phyloP scores from a whole-genome alignment of 2,113 vertebrate genomes.

The Psophia crepitans region DNA sequence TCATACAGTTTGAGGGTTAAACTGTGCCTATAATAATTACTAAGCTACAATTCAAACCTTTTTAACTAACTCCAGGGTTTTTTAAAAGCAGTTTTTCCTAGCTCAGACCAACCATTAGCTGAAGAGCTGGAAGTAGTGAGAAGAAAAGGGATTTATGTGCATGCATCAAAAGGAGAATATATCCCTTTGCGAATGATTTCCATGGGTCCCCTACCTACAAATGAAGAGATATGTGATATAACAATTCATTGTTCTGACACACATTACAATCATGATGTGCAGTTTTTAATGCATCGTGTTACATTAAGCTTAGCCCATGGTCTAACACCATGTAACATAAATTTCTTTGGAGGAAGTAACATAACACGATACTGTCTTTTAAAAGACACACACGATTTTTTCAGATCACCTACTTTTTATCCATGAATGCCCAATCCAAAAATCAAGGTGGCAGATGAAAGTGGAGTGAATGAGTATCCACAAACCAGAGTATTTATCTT shows the following conservation, averaged over 20 bases:
- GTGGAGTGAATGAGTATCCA: slow-evolving; percentile 71
- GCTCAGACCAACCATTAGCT: slow-evolving; percentile 11
- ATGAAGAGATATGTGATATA: slow-evolving; percentile 73
- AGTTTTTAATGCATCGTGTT: slow-evolving; percentile 76
- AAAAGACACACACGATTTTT: slow-evolving; percentile 76
- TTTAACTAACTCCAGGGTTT: not conserved
- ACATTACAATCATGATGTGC: slow-evolving; percentile 62
- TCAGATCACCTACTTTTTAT: slow-evolving; percentile 77
- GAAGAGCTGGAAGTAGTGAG: slow-evolving; percentile 9
- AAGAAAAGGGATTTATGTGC: slow-evolving; percentile 52
- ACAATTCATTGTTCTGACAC: slow-evolving; percentile 76
- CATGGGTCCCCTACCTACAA: slow-evolving; percentile 50
- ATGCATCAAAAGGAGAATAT: slow-evolving; percentile 52
- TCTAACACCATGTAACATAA: slow-evolving; percentile 74
- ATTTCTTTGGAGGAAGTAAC: slow-evolving; percentile 73
- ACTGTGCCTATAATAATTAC: not conserved
- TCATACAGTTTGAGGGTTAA: not conserved
- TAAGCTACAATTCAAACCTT: not conserved
- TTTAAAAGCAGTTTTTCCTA: slow-evolving; percentile 16
- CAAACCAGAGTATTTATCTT: slow-evolving; percentile 73
- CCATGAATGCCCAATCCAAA: slow-evolving; percentile 77
- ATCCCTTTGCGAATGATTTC: slow-evolving; percentile 60
- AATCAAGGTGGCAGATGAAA: slow-evolving; percentile 76
- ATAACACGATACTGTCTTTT: slow-evolving; percentile 74
- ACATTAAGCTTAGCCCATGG: slow-evolving; percentile 69